Conservation (phyloP, 2,888 invertebrate species). For the Noctua fimbriata region DNA sequence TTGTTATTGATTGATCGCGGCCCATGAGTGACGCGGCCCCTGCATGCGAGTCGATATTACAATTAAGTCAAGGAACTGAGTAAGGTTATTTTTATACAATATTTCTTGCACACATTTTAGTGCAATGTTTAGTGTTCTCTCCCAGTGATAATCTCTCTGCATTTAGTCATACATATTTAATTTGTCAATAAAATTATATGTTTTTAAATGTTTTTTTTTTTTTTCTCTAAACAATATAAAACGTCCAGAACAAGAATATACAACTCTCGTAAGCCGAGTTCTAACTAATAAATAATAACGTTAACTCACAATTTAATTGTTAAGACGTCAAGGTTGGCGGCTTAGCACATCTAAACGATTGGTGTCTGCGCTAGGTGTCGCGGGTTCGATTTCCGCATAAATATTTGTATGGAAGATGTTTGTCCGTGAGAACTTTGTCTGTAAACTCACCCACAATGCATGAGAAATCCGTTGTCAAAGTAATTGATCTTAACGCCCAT, state of each 20-base stretch:
- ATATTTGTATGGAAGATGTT: slow-evolving; percentile 35
- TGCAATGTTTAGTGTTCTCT: slow-evolving; percentile 55
- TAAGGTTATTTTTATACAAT: slow-evolving; percentile 63
- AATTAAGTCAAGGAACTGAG: slow-evolving; percentile 64
- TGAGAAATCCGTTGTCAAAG: slow-evolving; percentile 22
- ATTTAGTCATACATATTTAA: slow-evolving; percentile 42
- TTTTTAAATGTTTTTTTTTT: slow-evolving; percentile 45
- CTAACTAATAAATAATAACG: neutral
- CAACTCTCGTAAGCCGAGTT: neutral
- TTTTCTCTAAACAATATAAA: neutral
- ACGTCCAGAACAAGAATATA: neutral
- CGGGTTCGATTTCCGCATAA: slow-evolving; percentile 44
- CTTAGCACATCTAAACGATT: slow-evolving; percentile 13
- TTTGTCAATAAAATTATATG: slow-evolving; percentile 63
- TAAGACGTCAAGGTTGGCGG: slow-evolving; percentile 8
- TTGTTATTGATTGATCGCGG: slow-evolving; percentile 59
- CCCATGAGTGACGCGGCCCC: slow-evolving; percentile 50
- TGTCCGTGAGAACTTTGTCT: slow-evolving; percentile 25
- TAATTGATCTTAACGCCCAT: slow-evolving; percentile 15
- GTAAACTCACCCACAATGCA: slow-evolving; percentile 27
- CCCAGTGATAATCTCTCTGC: slow-evolving; percentile 53
- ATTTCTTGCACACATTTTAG: slow-evolving; percentile 58
- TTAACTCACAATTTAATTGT: slow-evolving; percentile 4
- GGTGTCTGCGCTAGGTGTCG: slow-evolving; percentile 9
- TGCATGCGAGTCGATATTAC: slow-evolving; percentile 54